phyloP scores from a whole-genome alignment of 2,888 invertebrate species.

The Linnaemya vulpina region DNA sequence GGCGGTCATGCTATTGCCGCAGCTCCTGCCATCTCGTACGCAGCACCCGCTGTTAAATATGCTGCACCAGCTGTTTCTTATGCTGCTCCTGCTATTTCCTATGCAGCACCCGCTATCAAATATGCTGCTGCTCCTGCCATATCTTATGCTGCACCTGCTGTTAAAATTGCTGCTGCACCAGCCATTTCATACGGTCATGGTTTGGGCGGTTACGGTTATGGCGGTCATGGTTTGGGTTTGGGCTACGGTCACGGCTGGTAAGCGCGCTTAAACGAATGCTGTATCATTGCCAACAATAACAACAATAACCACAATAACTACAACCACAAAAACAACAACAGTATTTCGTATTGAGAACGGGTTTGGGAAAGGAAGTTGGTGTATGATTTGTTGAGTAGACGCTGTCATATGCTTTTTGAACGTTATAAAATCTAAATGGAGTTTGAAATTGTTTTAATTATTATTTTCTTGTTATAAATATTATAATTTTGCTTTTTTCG shows the following conservation, averaged over 20 bases:
- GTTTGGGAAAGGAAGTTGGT: constrained; percentile 48
- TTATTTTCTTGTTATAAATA: constrained; percentile 61
- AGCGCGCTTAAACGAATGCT: constrained; percentile 49
- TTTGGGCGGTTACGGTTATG: constrained; percentile 65
- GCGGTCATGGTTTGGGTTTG: constrained; percentile 71
- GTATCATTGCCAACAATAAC: constrained; percentile 27
- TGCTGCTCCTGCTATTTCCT: constrained; percentile 82
- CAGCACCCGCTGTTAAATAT: constrained; percentile 74
- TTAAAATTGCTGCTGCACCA: constrained; percentile 83
- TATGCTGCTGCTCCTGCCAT: constrained; percentile 84
- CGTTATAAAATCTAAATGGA: constrained; percentile 40
- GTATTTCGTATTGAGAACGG: constrained; percentile 52
- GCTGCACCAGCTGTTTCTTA: constrained; percentile 75
- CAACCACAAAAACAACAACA: constrained; percentile 52
- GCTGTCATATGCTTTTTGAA: constrained; percentile 22
- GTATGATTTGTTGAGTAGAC: constrained; percentile 31
- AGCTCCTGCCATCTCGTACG: constrained; percentile 80
- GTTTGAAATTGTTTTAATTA: constrained; percentile 48
- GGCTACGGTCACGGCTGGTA: constrained; percentile 79
- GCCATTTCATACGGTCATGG: constrained; percentile 80
- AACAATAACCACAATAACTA: constrained; percentile 30
- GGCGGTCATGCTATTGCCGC: constrained; percentile 75
- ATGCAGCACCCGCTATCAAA: constrained; percentile 77
- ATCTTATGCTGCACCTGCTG: constrained; percentile 78
- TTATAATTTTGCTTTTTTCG: constrained; percentile 44